These are phyloP conservation scores for Myanophis thanlyinensis DNA, from an alignment of 2,113 vertebrate species.

Conservation along the genomic window DNA sequence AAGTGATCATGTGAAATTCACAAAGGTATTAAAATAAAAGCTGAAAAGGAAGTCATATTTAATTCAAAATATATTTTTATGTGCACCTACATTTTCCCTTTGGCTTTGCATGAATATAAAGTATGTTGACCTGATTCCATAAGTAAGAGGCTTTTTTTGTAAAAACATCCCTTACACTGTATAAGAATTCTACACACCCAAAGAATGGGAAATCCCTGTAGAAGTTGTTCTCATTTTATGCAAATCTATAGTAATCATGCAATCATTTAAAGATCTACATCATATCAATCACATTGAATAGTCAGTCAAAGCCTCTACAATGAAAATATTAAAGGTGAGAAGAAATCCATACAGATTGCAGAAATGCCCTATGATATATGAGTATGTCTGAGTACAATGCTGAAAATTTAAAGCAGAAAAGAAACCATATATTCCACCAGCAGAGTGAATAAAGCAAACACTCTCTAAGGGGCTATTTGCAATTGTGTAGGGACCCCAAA, in stretches of 20 bases:
- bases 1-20: neutral
- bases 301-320: constrained; percentile 28
- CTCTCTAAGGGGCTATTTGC: neutral
- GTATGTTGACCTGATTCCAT: constrained; percentile 44
- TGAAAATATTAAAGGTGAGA: neutral
- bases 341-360: constrained; percentile 18
- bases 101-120: constrained; percentile 27
- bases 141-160: neutral
- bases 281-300: constrained; percentile 55
- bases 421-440: constrained; percentile 28
- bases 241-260: constrained; percentile 44
- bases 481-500: neutral
- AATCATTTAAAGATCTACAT: constrained; percentile 51
- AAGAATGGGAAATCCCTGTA: constrained; percentile 16
- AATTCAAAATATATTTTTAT: constrained; percentile 24
- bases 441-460: neutral
- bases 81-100: constrained; percentile 14
- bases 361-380: constrained; percentile 62
- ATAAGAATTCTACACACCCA: neutral
- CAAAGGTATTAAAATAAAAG: neutral
- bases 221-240: constrained; percentile 50
- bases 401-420: constrained; percentile 65
- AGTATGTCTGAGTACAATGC: constrained; percentile 61
- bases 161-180: constrained; percentile 27
- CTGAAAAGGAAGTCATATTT: constrained; percentile 11